phyloP scores from a whole-genome alignment of 2,888 invertebrate genomes.

The Diplolepis rosae region DNA sequence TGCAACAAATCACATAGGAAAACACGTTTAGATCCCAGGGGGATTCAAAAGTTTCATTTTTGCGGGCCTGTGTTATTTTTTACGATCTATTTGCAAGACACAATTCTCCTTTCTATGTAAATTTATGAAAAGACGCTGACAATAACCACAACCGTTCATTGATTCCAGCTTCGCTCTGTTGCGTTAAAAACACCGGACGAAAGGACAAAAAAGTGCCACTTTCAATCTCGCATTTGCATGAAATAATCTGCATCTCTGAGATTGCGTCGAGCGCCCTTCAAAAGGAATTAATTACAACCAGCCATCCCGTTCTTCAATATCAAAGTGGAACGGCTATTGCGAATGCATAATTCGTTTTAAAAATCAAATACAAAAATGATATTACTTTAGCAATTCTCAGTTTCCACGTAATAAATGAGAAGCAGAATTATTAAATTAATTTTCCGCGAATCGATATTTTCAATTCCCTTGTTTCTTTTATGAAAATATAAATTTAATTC shows the following conservation, averaged over 20 bases:
- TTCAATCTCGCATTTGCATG: conserved; percentile 60
- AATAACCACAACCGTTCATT: conserved; percentile 30
- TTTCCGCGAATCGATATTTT: neutral
- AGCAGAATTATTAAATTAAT: neutral
- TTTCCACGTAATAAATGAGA: neutral
- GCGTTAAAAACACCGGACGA: neutral
- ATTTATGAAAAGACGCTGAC: conserved; percentile 60
- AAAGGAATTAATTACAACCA: conserved; percentile 47
- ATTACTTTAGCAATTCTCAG: conserved; percentile 11
- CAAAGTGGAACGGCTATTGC: neutral
- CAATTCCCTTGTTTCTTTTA: neutral
- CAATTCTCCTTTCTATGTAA: conserved; percentile 58
- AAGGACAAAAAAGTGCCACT: conserved; percentile 50
- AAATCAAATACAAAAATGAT: conserved; percentile 4
- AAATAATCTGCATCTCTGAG: conserved; percentile 54
- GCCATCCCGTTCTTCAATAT: conserved; percentile 12
- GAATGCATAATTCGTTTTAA: conserved; percentile 26
- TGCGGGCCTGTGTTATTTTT: too few species aligned
- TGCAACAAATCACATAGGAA: too few species aligned
- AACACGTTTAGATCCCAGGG: too few species aligned
- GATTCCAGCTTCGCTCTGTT: neutral
- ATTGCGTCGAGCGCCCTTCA: conserved; percentile 3
- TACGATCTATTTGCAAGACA: too few species aligned
- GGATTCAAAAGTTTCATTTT: too few species aligned
- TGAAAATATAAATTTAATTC: neutral